phyloP scores from a whole-genome alignment of 2,797 vertebrate genomes.

The Malurus splendens region DNA sequence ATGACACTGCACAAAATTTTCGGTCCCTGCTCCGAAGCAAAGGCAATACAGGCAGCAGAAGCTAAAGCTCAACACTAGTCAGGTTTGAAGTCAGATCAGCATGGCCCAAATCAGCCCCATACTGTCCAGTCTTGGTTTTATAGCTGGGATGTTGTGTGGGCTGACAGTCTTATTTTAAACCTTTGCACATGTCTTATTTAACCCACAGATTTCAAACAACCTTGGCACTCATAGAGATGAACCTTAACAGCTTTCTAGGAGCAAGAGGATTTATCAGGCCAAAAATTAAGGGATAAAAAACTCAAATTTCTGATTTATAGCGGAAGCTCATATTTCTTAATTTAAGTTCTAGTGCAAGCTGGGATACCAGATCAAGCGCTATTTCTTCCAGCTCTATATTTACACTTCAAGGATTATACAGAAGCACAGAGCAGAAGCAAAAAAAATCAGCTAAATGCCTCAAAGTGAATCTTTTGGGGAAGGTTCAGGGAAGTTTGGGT shows the following conservation, averaged over 20 bases:
- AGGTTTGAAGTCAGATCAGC: background rate
- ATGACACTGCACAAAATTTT: background rate
- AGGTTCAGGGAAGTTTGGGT: background rate
- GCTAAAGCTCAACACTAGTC: background rate
- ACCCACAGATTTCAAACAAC: background rate
- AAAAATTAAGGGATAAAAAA: slow-evolving; percentile 19
- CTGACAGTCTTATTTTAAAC: slow-evolving; percentile 25
- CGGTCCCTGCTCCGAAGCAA: background rate
- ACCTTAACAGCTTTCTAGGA: background rate
- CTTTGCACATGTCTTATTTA: background rate
- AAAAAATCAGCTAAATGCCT: background rate
- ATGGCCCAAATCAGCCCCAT: background rate
- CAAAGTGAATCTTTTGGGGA: background rate
- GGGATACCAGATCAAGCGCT: slow-evolving; percentile 2
- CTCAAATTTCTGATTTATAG: background rate
- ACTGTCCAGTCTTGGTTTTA: background rate
- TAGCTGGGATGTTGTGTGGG: background rate
- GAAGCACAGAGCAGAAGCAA: background rate
- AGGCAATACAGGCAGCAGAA: background rate
- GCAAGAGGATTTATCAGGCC: background rate
- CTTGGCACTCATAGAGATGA: background rate
- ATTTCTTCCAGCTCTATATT: slow-evolving; percentile 38
- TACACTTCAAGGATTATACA: slow-evolving; percentile 7
- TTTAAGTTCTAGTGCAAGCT: background rate
- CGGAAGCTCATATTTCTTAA: background rate